Evolutionary conservation across 1,140 invertebrate genomes (phyloP).

Genomic region (Cataglyphis hispanica): DNA sequence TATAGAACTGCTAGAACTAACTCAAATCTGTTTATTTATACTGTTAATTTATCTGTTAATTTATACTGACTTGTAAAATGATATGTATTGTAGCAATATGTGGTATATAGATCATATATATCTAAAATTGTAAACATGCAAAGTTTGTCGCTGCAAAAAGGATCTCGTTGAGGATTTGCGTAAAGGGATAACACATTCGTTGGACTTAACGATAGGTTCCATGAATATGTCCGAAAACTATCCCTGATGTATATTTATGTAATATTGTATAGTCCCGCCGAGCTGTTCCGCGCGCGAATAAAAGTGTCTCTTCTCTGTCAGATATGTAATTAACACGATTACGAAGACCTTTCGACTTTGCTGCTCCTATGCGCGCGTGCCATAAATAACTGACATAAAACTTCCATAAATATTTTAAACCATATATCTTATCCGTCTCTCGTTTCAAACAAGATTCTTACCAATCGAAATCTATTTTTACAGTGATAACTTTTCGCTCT

Average conservation of each 20-base stretch:
- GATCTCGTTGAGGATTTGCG: neutral
- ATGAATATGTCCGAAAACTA: neutral
- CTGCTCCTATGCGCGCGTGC: neutral
- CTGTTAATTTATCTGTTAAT: neutral
- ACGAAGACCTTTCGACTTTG: neutral
- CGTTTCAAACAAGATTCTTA: neutral
- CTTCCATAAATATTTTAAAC: neutral
- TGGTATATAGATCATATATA: neutral
- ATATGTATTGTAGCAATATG: neutral
- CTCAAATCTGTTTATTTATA: neutral
- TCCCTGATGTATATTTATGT: neutral
- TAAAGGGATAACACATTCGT: neutral
- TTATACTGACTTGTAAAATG: neutral
- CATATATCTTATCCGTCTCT: neutral
- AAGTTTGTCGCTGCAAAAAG: neutral
- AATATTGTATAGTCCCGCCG: neutral
- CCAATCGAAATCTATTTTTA: neutral
- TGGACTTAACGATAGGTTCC: neutral
- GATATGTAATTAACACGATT: constrained; percentile 1
- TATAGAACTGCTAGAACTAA: neutral
- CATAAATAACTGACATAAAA: constrained; percentile 17
- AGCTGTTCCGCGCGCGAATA: neutral
- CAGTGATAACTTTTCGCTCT: neutral
- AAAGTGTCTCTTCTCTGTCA: neutral
- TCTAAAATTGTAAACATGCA: neutral